These are phyloP conservation scores for Arvicanthis niloticus DNA, from an alignment of 2,113 vertebrate genomes.

Conservation along the genomic window DNA sequence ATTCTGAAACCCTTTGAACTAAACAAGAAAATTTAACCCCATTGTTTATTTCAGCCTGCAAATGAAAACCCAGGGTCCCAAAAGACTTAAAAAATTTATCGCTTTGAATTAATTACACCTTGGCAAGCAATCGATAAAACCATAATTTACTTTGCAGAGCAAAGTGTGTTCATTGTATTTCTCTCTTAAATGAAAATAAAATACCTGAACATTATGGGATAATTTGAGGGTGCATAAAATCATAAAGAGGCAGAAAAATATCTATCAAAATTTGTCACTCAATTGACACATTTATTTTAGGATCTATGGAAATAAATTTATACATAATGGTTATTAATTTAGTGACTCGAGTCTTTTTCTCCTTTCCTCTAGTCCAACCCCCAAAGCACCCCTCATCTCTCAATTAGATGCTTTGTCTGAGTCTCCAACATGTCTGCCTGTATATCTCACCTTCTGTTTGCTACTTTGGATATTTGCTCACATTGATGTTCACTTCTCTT, in stretches of 20 bases:
- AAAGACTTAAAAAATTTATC: background rate
- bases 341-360: background rate
- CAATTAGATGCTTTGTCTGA: background rate
- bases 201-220: background rate
- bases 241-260: background rate
- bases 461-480: background rate
- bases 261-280: background rate
- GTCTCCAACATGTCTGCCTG: background rate
- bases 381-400: background rate
- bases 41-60: background rate
- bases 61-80: background rate
- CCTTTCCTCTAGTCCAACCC: background rate
- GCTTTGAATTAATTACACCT: background rate
- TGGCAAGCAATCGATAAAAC: slow-evolving; percentile 25
- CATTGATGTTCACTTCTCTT: background rate
- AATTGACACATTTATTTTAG: background rate
- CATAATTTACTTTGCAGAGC: slow-evolving; percentile 9
- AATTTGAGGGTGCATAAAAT: slow-evolving; percentile 17
- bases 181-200: slow-evolving; percentile 27
- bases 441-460: background rate
- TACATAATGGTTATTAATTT: background rate
- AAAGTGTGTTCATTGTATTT: slow-evolving; percentile 17
- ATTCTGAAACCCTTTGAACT: slow-evolving; percentile 18
- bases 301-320: background rate
- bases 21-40: background rate